Evolutionary conservation across 2,888 invertebrate genomes (phyloP), one percentile per base, ranked within the genome.

Genomic region (Sesamia inferens): DNA sequence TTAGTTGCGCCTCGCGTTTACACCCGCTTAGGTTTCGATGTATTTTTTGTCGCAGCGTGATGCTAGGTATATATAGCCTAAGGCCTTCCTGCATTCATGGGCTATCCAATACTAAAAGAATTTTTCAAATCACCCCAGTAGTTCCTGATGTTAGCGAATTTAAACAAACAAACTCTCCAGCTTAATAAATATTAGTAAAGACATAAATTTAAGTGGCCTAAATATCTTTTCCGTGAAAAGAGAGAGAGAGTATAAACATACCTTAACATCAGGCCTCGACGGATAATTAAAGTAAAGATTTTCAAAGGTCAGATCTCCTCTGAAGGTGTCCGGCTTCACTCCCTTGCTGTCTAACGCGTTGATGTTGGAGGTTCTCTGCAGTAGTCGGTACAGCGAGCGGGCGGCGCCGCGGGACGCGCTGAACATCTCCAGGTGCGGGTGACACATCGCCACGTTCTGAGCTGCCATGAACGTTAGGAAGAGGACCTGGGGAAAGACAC

Each of bases 271-370:
- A 31, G 97, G 97, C 62, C 99, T 93, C 0, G 98, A 97, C 0
- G 99, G 99, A 90, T 99, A 99, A 66, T 97, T 96, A 89, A 99
- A 99, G 87, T 97, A 96, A 5, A 98, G 95, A 85, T 97, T 96
- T 74, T 97, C 96, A 88, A 98, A 97, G 75, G 96, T 95, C 58
- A 99, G 97, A 67, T 97, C 97, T 0, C 98, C 98, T 0, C 85
- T 90, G 54, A 97, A 96, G 2, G 80, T 81, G 0, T 94, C 90
- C 0, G 97, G 97, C 75, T 94, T 96, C 4, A 97, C 97, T 0
- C 96, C 96, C 2, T 31, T 31, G 4, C 90, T 88, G 0, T 76
- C 75, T 24, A 95, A 75, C 5, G 94, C 92, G 85, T 94, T 88
- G 65, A 95, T 93, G 48, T 71, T 74, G 2, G 96, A 93, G 19